Conservation (phyloP, 1,140 invertebrate genomes). For the Drosophila dunni region DNA sequence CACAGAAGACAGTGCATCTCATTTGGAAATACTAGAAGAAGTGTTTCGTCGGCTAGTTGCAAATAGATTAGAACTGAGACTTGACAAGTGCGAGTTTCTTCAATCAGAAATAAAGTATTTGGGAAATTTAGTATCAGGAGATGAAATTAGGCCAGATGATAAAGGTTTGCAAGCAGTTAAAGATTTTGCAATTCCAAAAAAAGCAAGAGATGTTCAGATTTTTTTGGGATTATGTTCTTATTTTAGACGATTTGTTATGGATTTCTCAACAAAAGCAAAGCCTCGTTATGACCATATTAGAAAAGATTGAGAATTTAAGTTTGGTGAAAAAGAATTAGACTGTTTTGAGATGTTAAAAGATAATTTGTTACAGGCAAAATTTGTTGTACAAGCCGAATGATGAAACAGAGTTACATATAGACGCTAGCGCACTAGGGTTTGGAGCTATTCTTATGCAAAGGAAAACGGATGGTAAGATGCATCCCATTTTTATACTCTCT, state of each 20-base stretch:
- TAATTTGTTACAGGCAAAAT: slow-evolving; percentile 16
- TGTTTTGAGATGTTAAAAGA: too few species aligned
- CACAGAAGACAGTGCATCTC: too few species aligned
- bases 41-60: too few species aligned
- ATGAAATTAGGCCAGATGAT: slow-evolving; percentile 38
- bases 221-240: too few species aligned
- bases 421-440: too few species aligned
- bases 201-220: not conserved
- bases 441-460: too few species aligned
- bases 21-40: too few species aligned
- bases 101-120: not conserved
- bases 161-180: slow-evolving; percentile 9
- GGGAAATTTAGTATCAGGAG: not conserved
- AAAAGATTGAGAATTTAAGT: slow-evolving; percentile 16
- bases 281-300: slow-evolving; percentile 28
- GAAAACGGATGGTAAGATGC: too few species aligned
- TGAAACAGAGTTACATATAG: slow-evolving; percentile 24
- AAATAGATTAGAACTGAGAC: too few species aligned
- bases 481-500: too few species aligned
- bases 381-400: slow-evolving; percentile 27
- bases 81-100: too few species aligned
- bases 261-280: slow-evolving; percentile 30
- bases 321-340: slow-evolving; percentile 10
- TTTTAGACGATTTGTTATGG: too few species aligned
- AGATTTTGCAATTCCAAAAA: slow-evolving; percentile 29